phyloP scores from a whole-genome alignment of 2,888 invertebrate species.

The Kryphioiulus occultus region DNA sequence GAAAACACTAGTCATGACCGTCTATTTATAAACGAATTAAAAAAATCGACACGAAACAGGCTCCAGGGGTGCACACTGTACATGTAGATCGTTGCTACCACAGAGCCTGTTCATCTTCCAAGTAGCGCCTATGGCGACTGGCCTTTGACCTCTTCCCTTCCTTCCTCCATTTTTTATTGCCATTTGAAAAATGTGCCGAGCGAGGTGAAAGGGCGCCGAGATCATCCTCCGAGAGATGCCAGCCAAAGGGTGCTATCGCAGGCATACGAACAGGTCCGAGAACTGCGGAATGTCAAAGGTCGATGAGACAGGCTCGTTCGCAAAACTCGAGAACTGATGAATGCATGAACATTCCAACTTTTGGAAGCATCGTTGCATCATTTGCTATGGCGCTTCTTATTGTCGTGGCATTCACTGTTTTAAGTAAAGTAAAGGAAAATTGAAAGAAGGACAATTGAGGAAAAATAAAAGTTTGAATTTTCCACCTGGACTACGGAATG shows the following conservation, averaged over 20 bases:
- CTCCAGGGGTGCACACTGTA: background rate
- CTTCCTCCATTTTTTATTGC: background rate
- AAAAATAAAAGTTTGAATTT: too few species aligned
- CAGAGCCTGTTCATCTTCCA: background rate
- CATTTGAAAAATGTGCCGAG: background rate
- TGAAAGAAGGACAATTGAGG: too few species aligned
- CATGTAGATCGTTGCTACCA: constrained; percentile 28
- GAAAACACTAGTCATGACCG: background rate
- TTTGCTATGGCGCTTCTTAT: too few species aligned
- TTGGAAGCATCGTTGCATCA: too few species aligned
- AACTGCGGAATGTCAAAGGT: background rate
- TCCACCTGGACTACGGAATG: too few species aligned
- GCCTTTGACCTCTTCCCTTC: background rate
- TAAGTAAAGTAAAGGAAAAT: too few species aligned
- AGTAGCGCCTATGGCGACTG: constrained; percentile 6
- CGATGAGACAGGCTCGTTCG: background rate
- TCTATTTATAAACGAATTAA: background rate
- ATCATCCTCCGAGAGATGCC: constrained; percentile 20
- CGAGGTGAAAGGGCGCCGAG: background rate
- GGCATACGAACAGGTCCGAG: background rate
- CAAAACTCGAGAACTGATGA: background rate
- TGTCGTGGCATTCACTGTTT: too few species aligned
- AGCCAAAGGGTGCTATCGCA: background rate
- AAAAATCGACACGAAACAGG: background rate
- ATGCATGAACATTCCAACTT: too few species aligned